Percentiles rank a stretch among this genome's conserved stretches.
Conservation (phyloP, 2,797 vertebrate genomes). For the Aselliscus stoliczkanus region DNA sequence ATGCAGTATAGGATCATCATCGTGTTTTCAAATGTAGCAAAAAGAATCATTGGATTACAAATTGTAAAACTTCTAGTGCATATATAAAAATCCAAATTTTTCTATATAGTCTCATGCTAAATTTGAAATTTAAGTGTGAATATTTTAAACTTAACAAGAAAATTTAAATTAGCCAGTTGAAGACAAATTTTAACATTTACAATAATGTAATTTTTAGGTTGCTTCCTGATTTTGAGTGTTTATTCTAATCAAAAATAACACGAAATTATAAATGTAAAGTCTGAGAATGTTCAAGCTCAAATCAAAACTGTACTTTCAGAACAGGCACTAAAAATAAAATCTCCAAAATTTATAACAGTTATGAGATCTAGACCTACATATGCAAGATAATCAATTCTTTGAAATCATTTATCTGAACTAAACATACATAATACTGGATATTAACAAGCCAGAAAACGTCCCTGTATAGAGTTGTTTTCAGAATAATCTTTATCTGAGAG, state of each 20-base stretch:
- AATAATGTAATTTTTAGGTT: conserved; percentile 46
- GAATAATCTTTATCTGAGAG: not conserved
- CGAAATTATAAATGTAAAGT: conserved; percentile 54
- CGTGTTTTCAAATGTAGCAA: not conserved
- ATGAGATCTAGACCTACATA: conserved; percentile 9
- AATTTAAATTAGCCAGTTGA: conserved; percentile 53
- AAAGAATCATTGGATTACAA: not conserved
- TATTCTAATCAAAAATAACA: conserved; percentile 65
- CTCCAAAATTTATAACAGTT: not conserved
- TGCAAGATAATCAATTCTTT: conserved; percentile 7
- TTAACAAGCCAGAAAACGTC: not conserved
- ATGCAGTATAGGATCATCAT: not conserved
- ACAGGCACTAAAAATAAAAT: conserved; percentile 32
- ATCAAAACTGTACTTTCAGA: conserved; percentile 18
- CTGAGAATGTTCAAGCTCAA: conserved; percentile 27
- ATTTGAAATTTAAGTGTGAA: conserved; percentile 51
- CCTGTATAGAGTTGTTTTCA: not conserved
- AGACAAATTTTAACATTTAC: conserved; percentile 52
- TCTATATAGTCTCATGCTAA: conserved; percentile 22
- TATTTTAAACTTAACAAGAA: conserved; percentile 62
- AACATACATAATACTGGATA: not conserved
- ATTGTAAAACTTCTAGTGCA: not conserved
- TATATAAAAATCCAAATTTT: conserved; percentile 5
- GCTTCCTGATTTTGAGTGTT: conserved; percentile 38
- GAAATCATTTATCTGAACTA: not conserved